Base-by-base conservation (phyloP, 1,140 invertebrate genomes). In the Diuraphis noxia region DNA sequence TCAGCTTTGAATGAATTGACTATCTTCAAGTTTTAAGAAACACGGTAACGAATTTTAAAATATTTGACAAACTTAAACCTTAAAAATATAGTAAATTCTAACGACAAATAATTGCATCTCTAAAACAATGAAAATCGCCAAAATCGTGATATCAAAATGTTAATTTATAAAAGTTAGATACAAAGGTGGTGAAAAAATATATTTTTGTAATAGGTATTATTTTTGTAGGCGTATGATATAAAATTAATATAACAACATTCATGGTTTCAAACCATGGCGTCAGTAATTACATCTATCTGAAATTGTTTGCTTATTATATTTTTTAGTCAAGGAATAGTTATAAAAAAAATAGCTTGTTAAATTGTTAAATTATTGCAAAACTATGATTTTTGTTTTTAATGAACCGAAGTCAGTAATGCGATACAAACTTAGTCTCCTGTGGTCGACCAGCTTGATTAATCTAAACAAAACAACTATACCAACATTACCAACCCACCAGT, bases 271-370 rank as follows among this genome's bases (percentile, higher is more conserved):
- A 72, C n/a, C 10, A 19, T 4, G 30, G n/a, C 30, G 17, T 72
- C 10, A 3, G 30, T n/a, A n/a, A 17, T 72, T n/a, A 4, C 13
- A 4, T n/a, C 30, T n/a, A 4, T n/a, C 4, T 17, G 1, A 0
- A 72, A 72, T n/a, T 72, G 30, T n/a, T n/a, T 72, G 30, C 13
- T 72, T 72, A 72, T 72, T 72, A 21, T 72, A 13, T 72, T 23
- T 17, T 13, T 7, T 72, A n/a, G 13, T n/a, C 10, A 5, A 13
- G 13, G 1, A 13, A 72, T n/a, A n/a, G 10, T 3, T n/a, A 13
- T n/a, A n/a, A 72, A 72, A 72, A 72, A 72, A 72, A 72, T 72
- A 5, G 30, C 13, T n/a, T 72, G 52, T 30, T 46, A 46, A 46
- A 21, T 49, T 0, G 56, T n/a, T n/a, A n/a, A 72, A 4, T 72